Base-by-base conservation (phyloP, 2,797 vertebrate genomes). In the Pantherophis alleghaniensis region DNA sequence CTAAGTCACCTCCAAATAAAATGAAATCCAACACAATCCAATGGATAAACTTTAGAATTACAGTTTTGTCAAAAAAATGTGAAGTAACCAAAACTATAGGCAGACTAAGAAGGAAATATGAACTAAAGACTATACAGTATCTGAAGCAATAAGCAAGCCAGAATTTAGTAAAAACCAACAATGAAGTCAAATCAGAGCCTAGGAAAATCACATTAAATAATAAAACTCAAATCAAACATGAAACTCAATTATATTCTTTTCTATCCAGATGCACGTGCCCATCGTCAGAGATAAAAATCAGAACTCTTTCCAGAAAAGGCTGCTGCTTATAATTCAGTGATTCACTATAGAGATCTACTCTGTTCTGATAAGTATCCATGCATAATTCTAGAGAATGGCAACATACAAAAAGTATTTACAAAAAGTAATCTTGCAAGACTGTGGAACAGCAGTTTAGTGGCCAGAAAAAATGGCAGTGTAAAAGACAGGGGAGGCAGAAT, bases 341-440 rank as follows among this genome's bases (percentile, higher is more conserved):
- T n/a, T 51, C 56, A 22, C 2, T 42, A 61, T 37, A 60, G 7
- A 86, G 3, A 61, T 60, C 74, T 59, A 61, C 28, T 32, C 53
- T 2, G 9, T 74, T 56, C 59, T 24, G 20, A 69, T 63, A 88
- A 42, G 1, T 28, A 69, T 66, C 20, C 53, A 69, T 16, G 12
- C 57, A 14, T 57, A 53, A 42, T 22, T n/a, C n/a, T 92, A 91
- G 32, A 93, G 37, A 94, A 91, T 51, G 37, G 2, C 26, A 83
- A 47, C 1, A 3, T 51, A 60, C 37, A 88, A 57, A 79, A 90
- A 0, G 28, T 55, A 61, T n/a, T 11, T 83, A 32, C 86, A 88
- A 37, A 69, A 51, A 59, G 14, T 92, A 66, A 63, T 63, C 93
- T 90, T 74, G 69, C 26, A 10, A 22, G 69, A 83, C 69, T 94